These are phyloP conservation scores for Myotis lucifugus DNA, from an alignment of 2,113 vertebrate genomes.

Conservation along the genomic window DNA sequence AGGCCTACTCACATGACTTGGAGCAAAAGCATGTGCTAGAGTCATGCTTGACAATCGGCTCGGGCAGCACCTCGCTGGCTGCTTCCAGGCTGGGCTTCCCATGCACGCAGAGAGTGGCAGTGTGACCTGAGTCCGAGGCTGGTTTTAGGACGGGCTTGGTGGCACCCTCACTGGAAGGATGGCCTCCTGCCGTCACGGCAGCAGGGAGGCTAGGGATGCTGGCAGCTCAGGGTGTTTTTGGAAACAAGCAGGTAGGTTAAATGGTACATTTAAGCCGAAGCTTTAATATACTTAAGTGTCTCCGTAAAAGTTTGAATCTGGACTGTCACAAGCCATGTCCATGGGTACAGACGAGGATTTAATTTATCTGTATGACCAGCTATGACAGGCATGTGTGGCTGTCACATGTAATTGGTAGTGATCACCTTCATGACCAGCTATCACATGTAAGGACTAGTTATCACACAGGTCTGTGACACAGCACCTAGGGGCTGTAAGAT, in stretches of 20 bases:
- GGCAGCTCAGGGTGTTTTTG: neutral
- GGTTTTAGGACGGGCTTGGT: neutral
- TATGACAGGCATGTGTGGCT: neutral
- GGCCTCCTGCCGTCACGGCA: rapidly evolving
- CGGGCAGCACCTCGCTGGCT: neutral
- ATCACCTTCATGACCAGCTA: rapidly evolving
- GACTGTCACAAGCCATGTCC: neutral
- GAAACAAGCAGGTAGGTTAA: neutral
- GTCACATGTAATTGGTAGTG: neutral
- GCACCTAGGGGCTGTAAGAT: neutral
- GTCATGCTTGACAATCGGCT: slow-evolving; percentile 38
- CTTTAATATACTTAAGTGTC: neutral
- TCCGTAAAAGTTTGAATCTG: neutral
- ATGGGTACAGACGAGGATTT: neutral
- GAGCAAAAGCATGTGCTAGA: slow-evolving; percentile 52
- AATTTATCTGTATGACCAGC: too few species aligned
- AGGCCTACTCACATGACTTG: slow-evolving; percentile 60
- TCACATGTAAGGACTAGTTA: neutral
- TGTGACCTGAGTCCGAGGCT: neutral
- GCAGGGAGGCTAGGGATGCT: neutral
- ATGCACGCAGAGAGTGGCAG: neutral
- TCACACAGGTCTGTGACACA: neutral
- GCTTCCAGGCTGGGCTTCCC: neutral
- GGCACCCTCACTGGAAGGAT: neutral
- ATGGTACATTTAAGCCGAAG: neutral